Evolutionary conservation across 1,140 invertebrate species (phyloP), one percentile per base, ranked within the genome.

Genomic region (Penaeus vannamei): DNA sequence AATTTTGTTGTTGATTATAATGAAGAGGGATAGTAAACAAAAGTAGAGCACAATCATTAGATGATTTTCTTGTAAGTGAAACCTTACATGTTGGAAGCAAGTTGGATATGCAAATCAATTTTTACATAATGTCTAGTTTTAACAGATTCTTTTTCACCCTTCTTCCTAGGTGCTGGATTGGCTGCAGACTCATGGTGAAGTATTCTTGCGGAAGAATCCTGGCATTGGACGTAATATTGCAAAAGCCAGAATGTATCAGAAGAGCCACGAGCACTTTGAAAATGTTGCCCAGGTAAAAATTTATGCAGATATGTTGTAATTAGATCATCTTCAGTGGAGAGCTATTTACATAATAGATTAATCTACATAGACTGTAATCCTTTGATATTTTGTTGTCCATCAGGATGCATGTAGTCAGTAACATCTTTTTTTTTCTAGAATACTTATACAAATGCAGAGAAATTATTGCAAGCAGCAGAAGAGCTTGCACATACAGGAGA

Each of bases 371-470:
- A n/a, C 5, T 76, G 23, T 3, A 76, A 22, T 29, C n/a, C 69
- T 4, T 42, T 42, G 36, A 42, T 42, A 7, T 42, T 42, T 42
- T 4, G 36, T 42, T 42, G 36, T 42, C 36, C 36, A 42, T 42
- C 60, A 26, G 0, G 53, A 20, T n/a, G 5, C 14, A 85, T 53
- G 23, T 36, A n/a, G 26, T 23, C 26, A 2, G 14, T 82, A 82
- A 53, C 42, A 32, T 60, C 61, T 20, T 85, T 91, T 91, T 91
- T 91, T 85, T 94, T 95, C 36, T 94, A 99, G 96, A 99, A 99
- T 92, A 99, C 99, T 0, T 99, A 99, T 92, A 99, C 98, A 42
- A 99, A 99, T 94, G 98, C 98, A 2, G 98, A 99, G 92, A 99
- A 99, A 93, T 94, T 99, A 29, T 94, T 99, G 36, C 96, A 97